These are phyloP conservation scores for Drosophila limbata DNA, from an alignment of 2,888 invertebrate genomes.

Conservation along the genomic window DNA sequence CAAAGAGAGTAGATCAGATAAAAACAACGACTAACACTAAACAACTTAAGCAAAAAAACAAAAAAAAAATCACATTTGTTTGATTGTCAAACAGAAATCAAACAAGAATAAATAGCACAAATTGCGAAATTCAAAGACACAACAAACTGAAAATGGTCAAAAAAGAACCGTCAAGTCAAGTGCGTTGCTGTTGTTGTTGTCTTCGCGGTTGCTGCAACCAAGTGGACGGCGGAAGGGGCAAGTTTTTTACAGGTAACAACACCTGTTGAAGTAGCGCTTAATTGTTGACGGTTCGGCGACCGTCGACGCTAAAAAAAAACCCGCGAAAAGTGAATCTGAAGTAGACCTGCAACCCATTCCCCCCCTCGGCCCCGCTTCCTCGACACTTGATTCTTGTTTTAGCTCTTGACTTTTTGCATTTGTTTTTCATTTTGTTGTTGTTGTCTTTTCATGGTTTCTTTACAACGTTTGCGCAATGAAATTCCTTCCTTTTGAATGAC, in stretches of 20 bases:
- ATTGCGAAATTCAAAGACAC: conserved; percentile 48
- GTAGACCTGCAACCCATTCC: conserved; percentile 10
- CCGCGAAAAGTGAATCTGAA: conserved; percentile 63
- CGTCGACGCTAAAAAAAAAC: conserved; percentile 34
- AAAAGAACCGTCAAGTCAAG: conserved; percentile 49
- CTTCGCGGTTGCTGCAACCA: conserved; percentile 37
- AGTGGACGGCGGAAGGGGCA: conserved; percentile 5
- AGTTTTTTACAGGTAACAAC: conserved; percentile 22
- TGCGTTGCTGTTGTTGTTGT: conserved; percentile 7
- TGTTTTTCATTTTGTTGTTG: neutral
- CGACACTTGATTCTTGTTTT: conserved; percentile 35
- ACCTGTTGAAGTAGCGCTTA: conserved; percentile 37
- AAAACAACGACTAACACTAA: conserved; percentile 13
- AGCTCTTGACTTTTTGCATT: conserved; percentile 21
- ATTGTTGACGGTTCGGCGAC: conserved; percentile 52
- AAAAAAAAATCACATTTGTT: conserved; percentile 21
- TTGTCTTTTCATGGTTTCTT: neutral
- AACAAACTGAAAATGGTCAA: conserved; percentile 46
- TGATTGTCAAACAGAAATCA: conserved; percentile 36
- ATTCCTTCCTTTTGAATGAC: conserved; percentile 45
- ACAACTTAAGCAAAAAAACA: neutral
- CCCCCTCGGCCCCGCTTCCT: neutral
- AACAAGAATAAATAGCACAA: conserved; percentile 44
- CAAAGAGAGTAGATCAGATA: conserved; percentile 23
- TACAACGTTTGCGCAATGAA: conserved; percentile 52